Percentiles rank a stretch among this genome's conserved stretches.
Evolutionary conservation across 2,113 vertebrate species (phyloP).

Genomic region (Gopherus flavomarginatus): DNA sequence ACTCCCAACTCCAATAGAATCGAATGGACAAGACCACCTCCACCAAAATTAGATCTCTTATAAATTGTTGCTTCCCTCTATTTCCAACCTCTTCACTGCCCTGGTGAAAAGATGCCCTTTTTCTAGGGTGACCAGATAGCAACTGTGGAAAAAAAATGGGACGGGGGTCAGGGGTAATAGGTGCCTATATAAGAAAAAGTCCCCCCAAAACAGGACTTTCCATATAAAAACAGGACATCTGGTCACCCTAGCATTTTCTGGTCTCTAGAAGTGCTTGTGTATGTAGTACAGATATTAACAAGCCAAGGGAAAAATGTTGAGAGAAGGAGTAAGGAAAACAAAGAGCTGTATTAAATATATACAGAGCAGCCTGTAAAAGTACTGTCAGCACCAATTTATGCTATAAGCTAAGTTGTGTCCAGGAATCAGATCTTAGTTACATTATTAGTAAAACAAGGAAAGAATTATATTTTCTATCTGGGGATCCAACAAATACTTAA

Average conservation of each 20-base stretch:
- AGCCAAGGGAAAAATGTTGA: neutral
- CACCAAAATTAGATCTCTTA: neutral
- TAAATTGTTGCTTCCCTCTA: neutral
- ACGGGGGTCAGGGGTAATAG: too few species aligned
- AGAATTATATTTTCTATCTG: too few species aligned
- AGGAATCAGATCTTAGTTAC: too few species aligned
- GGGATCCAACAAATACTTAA: too few species aligned
- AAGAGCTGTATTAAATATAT: neutral
- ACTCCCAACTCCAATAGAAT: neutral
- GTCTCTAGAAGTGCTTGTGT: neutral
- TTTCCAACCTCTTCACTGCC: neutral
- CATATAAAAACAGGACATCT: too few species aligned
- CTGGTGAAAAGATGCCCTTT: neutral
- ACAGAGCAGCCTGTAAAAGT: neutral
- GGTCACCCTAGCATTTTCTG: neutral
- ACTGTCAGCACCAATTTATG: neutral
- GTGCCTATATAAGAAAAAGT: too few species aligned
- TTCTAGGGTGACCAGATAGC: too few species aligned
- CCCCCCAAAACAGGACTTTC: too few species aligned
- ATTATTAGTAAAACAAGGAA: too few species aligned
- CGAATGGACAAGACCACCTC: neutral
- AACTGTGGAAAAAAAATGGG: too few species aligned
- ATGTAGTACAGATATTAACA: neutral
- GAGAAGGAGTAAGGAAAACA: neutral
- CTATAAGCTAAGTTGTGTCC: neutral